Conservation (phyloP, 1,140 invertebrate genomes). For the Diploscapter pachys region DNA sequence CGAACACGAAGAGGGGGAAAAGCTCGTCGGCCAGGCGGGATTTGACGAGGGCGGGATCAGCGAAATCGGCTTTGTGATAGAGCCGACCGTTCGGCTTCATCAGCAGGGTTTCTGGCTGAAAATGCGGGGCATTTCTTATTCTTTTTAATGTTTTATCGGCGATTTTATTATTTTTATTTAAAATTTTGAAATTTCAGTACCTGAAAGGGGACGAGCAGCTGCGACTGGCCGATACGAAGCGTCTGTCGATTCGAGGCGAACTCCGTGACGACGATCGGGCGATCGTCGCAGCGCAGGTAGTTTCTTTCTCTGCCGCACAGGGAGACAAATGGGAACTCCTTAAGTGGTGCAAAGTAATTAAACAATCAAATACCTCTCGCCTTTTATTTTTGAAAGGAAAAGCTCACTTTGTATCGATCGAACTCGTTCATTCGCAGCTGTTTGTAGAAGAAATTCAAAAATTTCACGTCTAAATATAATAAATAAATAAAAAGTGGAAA, state of each 20-base stretch:
- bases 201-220: slow-evolving; percentile 27
- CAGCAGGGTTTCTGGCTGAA: slow-evolving; percentile 75
- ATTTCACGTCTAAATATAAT: slow-evolving; percentile 76
- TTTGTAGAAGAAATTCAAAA: slow-evolving; percentile 89
- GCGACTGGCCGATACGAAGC: slow-evolving; percentile 32
- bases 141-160: too few relatives aligned
- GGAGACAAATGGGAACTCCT: slow-evolving; percentile 84
- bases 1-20: slow-evolving; percentile 77
- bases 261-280: slow-evolving; percentile 86
- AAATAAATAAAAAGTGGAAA: too few relatives aligned
- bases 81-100: slow-evolving; percentile 82
- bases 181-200: slow-evolving; percentile 1
- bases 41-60: slow-evolving; percentile 78
- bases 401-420: too few relatives aligned
- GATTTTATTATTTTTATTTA: too few relatives aligned
- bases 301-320: slow-evolving; percentile 86
- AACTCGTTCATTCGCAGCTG: slow-evolving; percentile 72
- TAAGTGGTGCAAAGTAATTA: neutral
- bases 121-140: slow-evolving; percentile 35
- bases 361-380: too few relatives aligned
- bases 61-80: slow-evolving; percentile 80
- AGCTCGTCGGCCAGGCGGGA: slow-evolving; percentile 85
- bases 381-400: too few relatives aligned
- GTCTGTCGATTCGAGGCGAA: slow-evolving; percentile 61
- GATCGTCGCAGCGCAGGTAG: slow-evolving; percentile 86